phyloP scores from a whole-genome alignment of 2,888 invertebrate species.

The Phymatocera aterrima region DNA sequence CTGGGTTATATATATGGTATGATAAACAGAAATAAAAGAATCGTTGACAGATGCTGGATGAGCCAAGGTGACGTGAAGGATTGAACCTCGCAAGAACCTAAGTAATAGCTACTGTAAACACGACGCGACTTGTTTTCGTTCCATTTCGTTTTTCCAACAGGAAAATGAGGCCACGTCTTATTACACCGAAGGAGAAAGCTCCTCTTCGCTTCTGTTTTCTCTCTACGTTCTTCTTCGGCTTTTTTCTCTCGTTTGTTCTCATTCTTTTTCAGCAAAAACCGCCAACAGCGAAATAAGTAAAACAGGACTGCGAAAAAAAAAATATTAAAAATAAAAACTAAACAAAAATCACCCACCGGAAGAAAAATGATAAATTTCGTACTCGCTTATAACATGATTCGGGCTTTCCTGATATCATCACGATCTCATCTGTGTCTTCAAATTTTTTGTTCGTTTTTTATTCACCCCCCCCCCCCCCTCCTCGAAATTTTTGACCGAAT shows the following conservation, averaged over 20 bases:
- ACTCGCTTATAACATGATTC: too few relatives aligned
- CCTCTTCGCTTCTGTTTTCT: not conserved
- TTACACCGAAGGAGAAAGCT: conserved; percentile 16
- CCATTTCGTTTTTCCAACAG: conserved; percentile 22
- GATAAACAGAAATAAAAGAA: not conserved
- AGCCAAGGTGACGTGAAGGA: conserved; percentile 35
- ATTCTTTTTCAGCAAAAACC: not conserved
- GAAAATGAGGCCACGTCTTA: conserved; percentile 36
- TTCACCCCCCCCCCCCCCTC: too few relatives aligned
- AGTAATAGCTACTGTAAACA: conserved; percentile 40
- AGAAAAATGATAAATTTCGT: too few relatives aligned
- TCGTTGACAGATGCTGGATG: conserved; percentile 37
- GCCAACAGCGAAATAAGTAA: too few relatives aligned
- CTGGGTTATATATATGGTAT: not conserved
- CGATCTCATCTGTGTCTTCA: too few relatives aligned
- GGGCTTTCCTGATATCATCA: too few relatives aligned
- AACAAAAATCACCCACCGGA: too few relatives aligned
- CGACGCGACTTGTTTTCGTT: conserved; percentile 22
- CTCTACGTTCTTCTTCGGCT: not conserved
- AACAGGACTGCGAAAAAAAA: too few relatives aligned
- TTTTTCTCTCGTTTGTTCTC: too few relatives aligned
- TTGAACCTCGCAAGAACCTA: conserved; percentile 29
- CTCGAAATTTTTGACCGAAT: too few relatives aligned
- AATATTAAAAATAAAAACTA: too few relatives aligned
- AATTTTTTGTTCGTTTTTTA: not conserved